Evolutionary conservation across 2,113 vertebrate species (phyloP), one percentile per base, ranked within the genome.

Genomic region (Sander vitreus): DNA sequence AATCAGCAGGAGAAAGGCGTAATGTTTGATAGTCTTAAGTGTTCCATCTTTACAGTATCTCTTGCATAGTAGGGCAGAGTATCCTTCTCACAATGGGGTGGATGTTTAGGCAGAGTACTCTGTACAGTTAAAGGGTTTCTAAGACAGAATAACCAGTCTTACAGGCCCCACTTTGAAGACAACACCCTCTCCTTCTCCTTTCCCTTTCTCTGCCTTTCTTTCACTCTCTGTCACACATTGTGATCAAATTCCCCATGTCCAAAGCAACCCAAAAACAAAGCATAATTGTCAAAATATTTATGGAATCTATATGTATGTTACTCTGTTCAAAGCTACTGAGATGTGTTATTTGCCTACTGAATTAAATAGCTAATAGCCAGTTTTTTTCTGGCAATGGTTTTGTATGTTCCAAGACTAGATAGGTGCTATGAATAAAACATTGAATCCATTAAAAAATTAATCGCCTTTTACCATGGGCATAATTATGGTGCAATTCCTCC

Each of bases 381-480:
- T 83, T 89, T 63, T 30, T 33, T 84, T 80, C 77, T 91, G 85
- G 88, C 80, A 59, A 16, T 12, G 23, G 59, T 63, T 90, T 50
- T 53, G 47, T 69, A 74, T 90, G 89, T 54, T 23, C 75, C 77
- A 86, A 85, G 86, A 91, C 85, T 85, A 80, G 87, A 86, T 85
- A 83, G 81, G 75, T 83, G 66, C 58, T 84, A 93, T 95, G 93
- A 95, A 95, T 95, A 95, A 96, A 94, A 94, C 91, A 96, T 95
- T 88, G 76, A 93, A 88, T 91, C 90, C 89, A 94, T 95, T 94
- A 92, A 94, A 96, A 96, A 92, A 95, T 94, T 85, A 86, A 94
- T 94, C 82, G 87, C 88, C 77, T 87, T 91, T 91, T 91, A 94
- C 91, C 93, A 91, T 87, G 90, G 93, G 93, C 92, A 87, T 93